Conservation (phyloP, 1,140 invertebrate species). For the Reticulitermes speratus region DNA sequence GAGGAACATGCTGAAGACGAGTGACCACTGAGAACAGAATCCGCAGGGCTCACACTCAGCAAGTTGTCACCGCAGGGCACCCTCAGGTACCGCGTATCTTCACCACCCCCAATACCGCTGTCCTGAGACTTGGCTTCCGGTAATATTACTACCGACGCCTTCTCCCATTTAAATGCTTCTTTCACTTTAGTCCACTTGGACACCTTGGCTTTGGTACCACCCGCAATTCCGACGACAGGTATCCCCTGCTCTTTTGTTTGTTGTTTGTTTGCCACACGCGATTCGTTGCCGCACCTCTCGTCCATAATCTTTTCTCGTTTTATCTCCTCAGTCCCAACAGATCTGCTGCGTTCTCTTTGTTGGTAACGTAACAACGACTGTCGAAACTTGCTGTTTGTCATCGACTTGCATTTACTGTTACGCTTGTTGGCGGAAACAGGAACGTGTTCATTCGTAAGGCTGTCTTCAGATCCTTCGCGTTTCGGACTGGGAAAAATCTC, state of each 20-base stretch:
- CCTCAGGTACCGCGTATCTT: constrained; percentile 44
- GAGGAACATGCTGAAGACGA: constrained; percentile 38
- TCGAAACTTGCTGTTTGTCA: constrained; percentile 41
- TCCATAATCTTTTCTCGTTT: constrained; percentile 31
- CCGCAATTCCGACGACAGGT: neutral
- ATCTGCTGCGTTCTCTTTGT: constrained; percentile 52
- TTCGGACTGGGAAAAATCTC: constrained; percentile 32
- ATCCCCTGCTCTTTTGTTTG: constrained; percentile 1
- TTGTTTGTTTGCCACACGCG: neutral
- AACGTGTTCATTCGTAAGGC: constrained; percentile 34
- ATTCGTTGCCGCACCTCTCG: neutral
- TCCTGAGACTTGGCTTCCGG: constrained; percentile 48
- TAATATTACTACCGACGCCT: constrained; percentile 44
- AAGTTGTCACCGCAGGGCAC: constrained; percentile 46
- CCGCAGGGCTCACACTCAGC: constrained; percentile 48
- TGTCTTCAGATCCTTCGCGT: constrained; percentile 39
- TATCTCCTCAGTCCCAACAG: constrained; percentile 47
- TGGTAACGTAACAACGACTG: constrained; percentile 36
- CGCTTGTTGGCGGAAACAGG: neutral
- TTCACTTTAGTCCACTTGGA: constrained; percentile 83
- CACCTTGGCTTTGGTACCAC: constrained; percentile 52
- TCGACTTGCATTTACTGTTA: constrained; percentile 37
- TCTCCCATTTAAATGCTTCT: constrained; percentile 75
- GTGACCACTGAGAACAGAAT: constrained; percentile 50
- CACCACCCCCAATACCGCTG: constrained; percentile 43